Conservation (phyloP, 2,797 vertebrate species). For the Darevskia nairensis region DNA sequence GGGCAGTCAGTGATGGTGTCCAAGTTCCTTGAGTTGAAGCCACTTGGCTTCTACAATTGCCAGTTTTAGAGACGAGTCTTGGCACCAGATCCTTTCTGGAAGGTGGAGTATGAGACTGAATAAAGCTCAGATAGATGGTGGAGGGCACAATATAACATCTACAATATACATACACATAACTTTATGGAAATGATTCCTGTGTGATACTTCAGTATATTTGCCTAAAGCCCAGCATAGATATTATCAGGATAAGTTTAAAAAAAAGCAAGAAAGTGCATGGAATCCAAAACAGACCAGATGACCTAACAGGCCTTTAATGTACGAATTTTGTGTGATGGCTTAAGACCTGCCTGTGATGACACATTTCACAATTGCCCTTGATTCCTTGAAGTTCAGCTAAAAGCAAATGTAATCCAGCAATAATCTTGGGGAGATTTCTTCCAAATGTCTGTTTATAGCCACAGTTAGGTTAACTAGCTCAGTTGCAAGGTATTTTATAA, state of each 20-base stretch:
- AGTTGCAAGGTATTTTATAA: slow-evolving; percentile 45
- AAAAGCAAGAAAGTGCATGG: not conserved
- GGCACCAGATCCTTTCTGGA: no score
- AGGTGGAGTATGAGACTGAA: not conserved
- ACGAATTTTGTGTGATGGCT: slow-evolving; percentile 19
- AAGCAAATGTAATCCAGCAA: slow-evolving; percentile 41
- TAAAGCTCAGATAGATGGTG: no score
- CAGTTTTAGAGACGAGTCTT: not conserved
- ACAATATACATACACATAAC: not conserved
- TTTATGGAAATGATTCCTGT: not conserved
- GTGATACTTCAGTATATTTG: not conserved
- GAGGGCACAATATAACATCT: not conserved
- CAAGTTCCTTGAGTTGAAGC: not conserved
- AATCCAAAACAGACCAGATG: slow-evolving; percentile 8
- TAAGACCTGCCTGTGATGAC: slow-evolving; percentile 39
- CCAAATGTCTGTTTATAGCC: slow-evolving; percentile 34
- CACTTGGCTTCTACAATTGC: not conserved
- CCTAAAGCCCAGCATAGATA: not conserved
- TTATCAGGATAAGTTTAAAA: slow-evolving; percentile 6
- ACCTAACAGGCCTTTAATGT: slow-evolving; percentile 22
- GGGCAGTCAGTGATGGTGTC: not conserved
- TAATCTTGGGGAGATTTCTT: slow-evolving; percentile 42
- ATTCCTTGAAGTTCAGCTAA: slow-evolving; percentile 57
- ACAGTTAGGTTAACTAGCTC: slow-evolving; percentile 38
- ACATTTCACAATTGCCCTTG: slow-evolving; percentile 41